Percentiles rank a stretch among this genome's conserved stretches.
These are phyloP conservation scores for Leptinotarsa rubiginosa DNA, from an alignment of 2,888 invertebrate species.

Conservation along the genomic window DNA sequence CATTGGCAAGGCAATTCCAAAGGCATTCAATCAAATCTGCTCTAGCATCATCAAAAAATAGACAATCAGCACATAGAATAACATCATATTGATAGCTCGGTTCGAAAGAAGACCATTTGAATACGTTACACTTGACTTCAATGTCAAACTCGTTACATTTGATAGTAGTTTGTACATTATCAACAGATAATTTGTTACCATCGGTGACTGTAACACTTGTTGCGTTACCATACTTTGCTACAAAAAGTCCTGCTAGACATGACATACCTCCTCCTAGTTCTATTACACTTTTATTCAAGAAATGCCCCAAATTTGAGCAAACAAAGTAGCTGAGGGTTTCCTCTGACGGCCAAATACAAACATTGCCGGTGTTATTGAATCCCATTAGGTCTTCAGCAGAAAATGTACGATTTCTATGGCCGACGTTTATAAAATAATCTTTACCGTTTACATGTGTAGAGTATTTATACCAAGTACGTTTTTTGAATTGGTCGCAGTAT, in stretches of 20 bases:
- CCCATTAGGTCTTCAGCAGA: conserved; percentile 80
- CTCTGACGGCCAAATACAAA: conserved; percentile 85
- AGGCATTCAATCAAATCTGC: conserved; percentile 76
- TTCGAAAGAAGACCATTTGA: conserved; percentile 69
- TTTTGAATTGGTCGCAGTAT: conserved; percentile 61
- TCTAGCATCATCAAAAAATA: conserved; percentile 82
- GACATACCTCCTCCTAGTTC: conserved; percentile 90
- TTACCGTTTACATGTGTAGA: conserved; percentile 67
- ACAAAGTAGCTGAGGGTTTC: conserved; percentile 79
- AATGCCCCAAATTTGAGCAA: conserved; percentile 74
- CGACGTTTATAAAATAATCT: conserved; percentile 71
- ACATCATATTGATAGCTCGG: conserved; percentile 72
- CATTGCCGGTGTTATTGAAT: conserved; percentile 85
- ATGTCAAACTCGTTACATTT: conserved; percentile 73
- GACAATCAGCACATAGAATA: conserved; percentile 82
- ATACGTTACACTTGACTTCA: conserved; percentile 68
- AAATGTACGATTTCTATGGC: conserved; percentile 72
- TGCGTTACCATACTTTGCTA: conserved; percentile 76
- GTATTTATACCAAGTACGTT: conserved; percentile 75
- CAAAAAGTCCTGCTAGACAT: conserved; percentile 81
- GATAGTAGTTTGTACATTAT: conserved; percentile 77
- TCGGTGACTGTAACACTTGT: conserved; percentile 79
- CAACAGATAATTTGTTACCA: conserved; percentile 81
- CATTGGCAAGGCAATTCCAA: conserved; percentile 71
- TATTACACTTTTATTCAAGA: conserved; percentile 76